Evolutionary conservation across 2,888 invertebrate genomes (phyloP).

Genomic region (Gastracanthus pulcherrimus): DNA sequence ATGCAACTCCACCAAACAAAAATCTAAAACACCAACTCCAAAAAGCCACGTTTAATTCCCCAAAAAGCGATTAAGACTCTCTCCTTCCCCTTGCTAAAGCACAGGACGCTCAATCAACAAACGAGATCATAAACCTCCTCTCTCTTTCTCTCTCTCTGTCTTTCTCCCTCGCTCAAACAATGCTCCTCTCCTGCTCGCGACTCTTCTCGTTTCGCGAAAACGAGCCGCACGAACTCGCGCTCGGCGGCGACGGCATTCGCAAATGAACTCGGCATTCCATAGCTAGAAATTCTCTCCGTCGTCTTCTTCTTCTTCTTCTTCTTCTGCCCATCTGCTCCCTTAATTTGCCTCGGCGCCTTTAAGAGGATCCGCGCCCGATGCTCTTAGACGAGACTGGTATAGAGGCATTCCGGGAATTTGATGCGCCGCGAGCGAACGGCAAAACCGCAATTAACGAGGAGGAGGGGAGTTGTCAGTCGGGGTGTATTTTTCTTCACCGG

Average conservation of each 20-base stretch:
- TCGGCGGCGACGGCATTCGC: constrained; percentile 22
- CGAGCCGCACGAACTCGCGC: too few species aligned
- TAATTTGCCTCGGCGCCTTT: constrained; percentile 17
- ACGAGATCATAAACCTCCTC: constrained; percentile 16
- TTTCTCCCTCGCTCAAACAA: constrained; percentile 25
- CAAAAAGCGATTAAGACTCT: background rate
- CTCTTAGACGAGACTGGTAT: background rate
- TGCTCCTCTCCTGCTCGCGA: background rate
- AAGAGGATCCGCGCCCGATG: background rate
- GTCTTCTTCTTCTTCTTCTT: too few species aligned
- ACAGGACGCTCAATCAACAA: constrained; percentile 40
- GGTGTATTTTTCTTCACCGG: background rate
- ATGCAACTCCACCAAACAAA: background rate
- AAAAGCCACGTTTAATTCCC: background rate
- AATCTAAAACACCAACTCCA: background rate
- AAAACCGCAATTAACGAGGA: constrained; percentile 34
- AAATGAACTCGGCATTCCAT: constrained; percentile 50
- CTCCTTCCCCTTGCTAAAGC: background rate
- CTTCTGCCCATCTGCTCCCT: background rate
- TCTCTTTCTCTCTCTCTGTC: constrained; percentile 13
- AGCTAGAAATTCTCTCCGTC: background rate
- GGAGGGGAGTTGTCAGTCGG: background rate
- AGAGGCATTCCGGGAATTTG: constrained; percentile 24
- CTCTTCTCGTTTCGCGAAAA: constrained; percentile 31
- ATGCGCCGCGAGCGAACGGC: background rate